These are phyloP conservation scores for Procambarus clarkii DNA, from an alignment of 1,140 invertebrate species.

Conservation along the genomic window DNA sequence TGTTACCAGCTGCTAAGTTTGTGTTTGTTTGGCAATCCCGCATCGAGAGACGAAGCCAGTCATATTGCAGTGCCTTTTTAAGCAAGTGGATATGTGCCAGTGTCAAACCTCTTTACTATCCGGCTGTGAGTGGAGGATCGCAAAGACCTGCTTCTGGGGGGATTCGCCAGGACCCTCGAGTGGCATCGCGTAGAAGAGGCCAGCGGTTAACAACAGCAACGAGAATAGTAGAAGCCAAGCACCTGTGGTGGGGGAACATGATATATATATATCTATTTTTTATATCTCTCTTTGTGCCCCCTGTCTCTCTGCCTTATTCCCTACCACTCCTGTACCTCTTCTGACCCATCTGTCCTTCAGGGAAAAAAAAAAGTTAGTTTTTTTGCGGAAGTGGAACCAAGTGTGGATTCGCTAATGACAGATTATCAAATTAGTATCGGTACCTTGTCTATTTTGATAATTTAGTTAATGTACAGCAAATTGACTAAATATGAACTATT, in stretches of 20 bases:
- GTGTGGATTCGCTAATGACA: slow-evolving; percentile 28
- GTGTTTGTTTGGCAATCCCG: background rate
- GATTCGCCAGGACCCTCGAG: slow-evolving; percentile 45
- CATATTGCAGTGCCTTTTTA: no score
- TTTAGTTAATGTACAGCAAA: no score
- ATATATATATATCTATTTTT: slow-evolving; percentile 45
- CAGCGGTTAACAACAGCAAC: slow-evolving; percentile 42
- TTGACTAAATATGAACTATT: no score
- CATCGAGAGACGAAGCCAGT: background rate
- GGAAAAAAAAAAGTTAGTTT: background rate
- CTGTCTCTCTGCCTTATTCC: slow-evolving; percentile 28
- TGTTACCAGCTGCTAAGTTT: no score
- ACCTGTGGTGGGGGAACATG: slow-evolving; percentile 20
- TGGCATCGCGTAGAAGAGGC: slow-evolving; percentile 22
- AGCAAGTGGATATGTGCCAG: background rate
- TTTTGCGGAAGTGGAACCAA: slow-evolving; percentile 46
- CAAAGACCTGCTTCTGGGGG: background rate
- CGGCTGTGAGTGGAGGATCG: background rate
- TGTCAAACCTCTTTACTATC: background rate
- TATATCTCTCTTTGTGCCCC: slow-evolving; percentile 20
- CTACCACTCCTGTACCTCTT: background rate
- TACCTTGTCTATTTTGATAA: no score
- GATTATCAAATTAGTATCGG: slow-evolving; percentile 2
- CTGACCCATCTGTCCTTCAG: slow-evolving; percentile 25
- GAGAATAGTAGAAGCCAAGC: slow-evolving; percentile 46